Conservation (phyloP, 2,113 vertebrate genomes). For the Campylorhamphus procurvoides region DNA sequence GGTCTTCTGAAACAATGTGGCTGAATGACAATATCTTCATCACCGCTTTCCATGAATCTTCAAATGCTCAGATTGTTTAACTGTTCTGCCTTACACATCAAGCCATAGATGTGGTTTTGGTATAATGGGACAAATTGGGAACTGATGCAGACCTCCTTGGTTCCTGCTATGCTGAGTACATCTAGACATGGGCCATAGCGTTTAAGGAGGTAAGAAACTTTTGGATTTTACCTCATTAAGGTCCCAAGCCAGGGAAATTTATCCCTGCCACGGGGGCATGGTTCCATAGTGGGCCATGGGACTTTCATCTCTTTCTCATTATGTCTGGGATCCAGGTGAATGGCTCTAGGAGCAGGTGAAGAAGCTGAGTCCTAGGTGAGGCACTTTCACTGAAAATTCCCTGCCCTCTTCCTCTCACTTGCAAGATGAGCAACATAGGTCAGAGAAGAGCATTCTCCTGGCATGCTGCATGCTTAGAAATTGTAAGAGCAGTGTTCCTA, state of each 20-base stretch:
- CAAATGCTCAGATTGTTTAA: neutral
- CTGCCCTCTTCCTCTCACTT: neutral
- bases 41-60: neutral
- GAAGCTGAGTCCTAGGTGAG: neutral
- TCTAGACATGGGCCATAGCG: neutral
- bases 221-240: neutral
- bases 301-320: neutral
- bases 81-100: neutral
- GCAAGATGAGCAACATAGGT: neutral
- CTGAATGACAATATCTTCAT: neutral
- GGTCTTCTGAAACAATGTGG: neutral
- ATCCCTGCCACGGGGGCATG: neutral
- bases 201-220: conserved; percentile 16
- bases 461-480: fast-evolving
- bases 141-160: neutral
- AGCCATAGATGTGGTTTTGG: neutral
- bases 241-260: neutral
- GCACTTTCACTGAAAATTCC: neutral
- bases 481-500: fast-evolving
- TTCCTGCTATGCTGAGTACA: neutral
- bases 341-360: neutral
- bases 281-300: neutral
- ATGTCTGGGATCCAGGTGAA: neutral
- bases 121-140: neutral
- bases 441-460: neutral